These are phyloP conservation scores for Acanthoscelides obtectus DNA, from an alignment of 2,888 invertebrate species.

Conservation along the genomic window DNA sequence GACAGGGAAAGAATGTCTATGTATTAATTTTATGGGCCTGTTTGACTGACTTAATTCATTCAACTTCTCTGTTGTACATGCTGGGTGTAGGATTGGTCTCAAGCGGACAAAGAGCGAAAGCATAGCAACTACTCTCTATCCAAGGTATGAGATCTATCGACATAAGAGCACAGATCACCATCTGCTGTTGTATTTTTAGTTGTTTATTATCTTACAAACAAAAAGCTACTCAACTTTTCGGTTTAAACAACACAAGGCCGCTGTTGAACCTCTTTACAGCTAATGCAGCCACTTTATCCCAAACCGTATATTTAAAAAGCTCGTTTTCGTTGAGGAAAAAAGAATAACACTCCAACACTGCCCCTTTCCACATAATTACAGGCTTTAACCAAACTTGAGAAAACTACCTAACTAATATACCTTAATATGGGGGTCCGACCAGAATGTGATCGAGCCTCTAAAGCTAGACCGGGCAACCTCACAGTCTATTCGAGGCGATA, in stretches of 20 bases:
- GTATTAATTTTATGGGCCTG: too few relatives aligned
- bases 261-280: background rate
- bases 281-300: background rate
- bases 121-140: too few relatives aligned
- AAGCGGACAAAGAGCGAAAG: too few relatives aligned
- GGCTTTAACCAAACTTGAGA: slow-evolving; percentile 45
- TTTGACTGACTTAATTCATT: too few relatives aligned
- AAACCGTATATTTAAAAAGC: background rate
- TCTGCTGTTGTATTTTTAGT: too few relatives aligned
- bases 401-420: slow-evolving; percentile 48
- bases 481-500: slow-evolving; percentile 49
- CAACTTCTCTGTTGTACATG: too few relatives aligned
- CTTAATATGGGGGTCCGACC: slow-evolving; percentile 39
- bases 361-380: slow-evolving; percentile 37
- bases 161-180: too few relatives aligned
- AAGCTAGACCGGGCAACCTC: slow-evolving; percentile 13
- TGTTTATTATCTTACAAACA: too few relatives aligned
- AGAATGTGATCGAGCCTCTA: slow-evolving; percentile 35
- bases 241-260: background rate
- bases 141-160: too few relatives aligned
- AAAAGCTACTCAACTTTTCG: too few relatives aligned
- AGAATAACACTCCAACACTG: background rate
- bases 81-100: too few relatives aligned
- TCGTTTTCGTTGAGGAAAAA: background rate
- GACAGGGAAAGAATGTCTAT: too few relatives aligned